Percentiles rank a stretch among this genome's conserved stretches.
These are phyloP conservation scores for Axinella damicornis DNA, from an alignment of 37 sponge, comb jelly and placozoan species.

Conservation along the genomic window DNA sequence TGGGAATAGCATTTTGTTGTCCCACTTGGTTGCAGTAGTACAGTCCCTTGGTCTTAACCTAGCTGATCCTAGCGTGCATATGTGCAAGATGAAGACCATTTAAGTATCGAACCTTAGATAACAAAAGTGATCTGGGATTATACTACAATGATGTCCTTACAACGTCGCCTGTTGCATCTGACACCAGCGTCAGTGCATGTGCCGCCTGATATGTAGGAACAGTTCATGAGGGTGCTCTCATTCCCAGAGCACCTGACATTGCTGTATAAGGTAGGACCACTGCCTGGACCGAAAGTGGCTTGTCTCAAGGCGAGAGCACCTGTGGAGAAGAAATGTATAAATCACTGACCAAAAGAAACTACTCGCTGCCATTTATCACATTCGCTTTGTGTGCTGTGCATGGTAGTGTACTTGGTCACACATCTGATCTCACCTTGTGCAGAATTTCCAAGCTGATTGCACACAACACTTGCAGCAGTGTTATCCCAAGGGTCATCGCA, in stretches of 20 bases:
- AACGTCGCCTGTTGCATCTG: neutral
- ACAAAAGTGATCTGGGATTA: too few species aligned
- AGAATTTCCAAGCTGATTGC: conserved; percentile 20
- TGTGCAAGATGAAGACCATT: too few species aligned
- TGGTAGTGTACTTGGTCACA: too few species aligned
- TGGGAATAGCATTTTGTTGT: conserved; percentile 3
- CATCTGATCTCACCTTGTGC: too few species aligned
- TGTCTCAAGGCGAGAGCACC: neutral
- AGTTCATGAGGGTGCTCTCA: neutral
- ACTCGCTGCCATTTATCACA: too few species aligned
- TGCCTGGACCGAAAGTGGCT: conserved; percentile 2
- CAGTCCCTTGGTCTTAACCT: too few species aligned
- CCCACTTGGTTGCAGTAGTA: too few species aligned
- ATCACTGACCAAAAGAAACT: conserved; percentile 2
- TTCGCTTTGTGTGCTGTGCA: too few species aligned
- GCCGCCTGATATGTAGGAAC: neutral
- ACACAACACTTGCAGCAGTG: conserved; percentile 51
- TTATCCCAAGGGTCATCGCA: conserved; percentile 52
- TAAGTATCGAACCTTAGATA: too few species aligned
- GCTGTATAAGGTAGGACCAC: neutral
- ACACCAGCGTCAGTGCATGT: conserved; percentile 18
- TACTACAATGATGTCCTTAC: too few species aligned
- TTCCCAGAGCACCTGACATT: conserved; percentile 3
- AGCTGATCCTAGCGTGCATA: too few species aligned
- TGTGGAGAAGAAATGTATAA: conserved; percentile 1